phyloP scores from a whole-genome alignment of 2,113 vertebrate genomes.

The Amia ocellicauda region DNA sequence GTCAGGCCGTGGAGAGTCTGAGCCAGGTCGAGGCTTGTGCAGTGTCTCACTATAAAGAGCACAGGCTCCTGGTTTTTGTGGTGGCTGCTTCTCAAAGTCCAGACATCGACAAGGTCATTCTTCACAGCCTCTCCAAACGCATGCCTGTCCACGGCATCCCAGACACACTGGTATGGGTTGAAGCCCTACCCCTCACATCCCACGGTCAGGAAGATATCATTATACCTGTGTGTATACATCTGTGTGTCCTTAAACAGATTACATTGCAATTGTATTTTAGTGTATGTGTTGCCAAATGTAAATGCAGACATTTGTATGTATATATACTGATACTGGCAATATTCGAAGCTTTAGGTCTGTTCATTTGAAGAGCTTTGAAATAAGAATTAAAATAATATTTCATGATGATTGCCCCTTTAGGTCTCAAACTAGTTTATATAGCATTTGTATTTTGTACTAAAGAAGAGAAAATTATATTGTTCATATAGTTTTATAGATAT shows the following conservation, averaged over 20 bases:
- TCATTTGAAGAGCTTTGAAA: too few species aligned
- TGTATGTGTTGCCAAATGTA: too few species aligned
- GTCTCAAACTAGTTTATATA: too few species aligned
- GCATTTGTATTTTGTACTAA: too few species aligned
- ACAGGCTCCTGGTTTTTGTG: conserved; percentile 78
- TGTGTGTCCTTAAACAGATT: conserved; percentile 27
- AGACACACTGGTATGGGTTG: conserved; percentile 74
- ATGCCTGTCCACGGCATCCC: conserved; percentile 76
- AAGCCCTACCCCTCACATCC: conserved; percentile 71
- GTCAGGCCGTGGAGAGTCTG: conserved; percentile 70
- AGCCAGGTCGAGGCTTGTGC: conserved; percentile 77
- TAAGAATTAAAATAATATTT: too few species aligned
- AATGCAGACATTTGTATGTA: too few species aligned
- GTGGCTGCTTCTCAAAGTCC: conserved; percentile 52
- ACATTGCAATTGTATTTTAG: conserved; percentile 13
- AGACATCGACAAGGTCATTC: conserved; percentile 44
- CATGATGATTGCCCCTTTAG: too few species aligned
- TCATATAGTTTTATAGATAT: too few species aligned
- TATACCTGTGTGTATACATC: too few species aligned
- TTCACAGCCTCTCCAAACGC: conserved; percentile 60
- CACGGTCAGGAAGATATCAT: conserved; percentile 87
- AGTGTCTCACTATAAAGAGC: conserved; percentile 63
- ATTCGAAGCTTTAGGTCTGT: too few species aligned
- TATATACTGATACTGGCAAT: too few species aligned
- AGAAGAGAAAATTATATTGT: too few species aligned